Evolutionary conservation across 2,888 invertebrate genomes (phyloP).

Genomic region (Gnatocerus cornutus): DNA sequence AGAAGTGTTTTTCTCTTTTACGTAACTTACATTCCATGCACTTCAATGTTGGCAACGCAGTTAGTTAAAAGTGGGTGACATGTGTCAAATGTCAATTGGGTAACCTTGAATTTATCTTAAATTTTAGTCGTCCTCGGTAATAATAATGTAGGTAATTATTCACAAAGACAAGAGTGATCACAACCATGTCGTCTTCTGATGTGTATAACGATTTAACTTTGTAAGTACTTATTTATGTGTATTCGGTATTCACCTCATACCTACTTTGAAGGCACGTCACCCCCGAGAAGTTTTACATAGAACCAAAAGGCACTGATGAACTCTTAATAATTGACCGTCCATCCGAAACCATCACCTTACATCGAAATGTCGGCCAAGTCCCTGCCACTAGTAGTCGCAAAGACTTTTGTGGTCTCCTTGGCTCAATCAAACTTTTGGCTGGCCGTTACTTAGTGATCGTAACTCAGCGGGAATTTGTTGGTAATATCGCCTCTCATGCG

Average conservation of each 20-base stretch:
- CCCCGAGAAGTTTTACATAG: conserved; percentile 91
- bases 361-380: conserved; percentile 75
- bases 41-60: no score
- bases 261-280: conserved; percentile 81
- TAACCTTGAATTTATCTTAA: conserved; percentile 38
- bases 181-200: conserved; percentile 58
- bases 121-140: conserved; percentile 22
- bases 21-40: no score
- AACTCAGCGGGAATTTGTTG: conserved; percentile 86
- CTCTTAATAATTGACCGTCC: conserved; percentile 89
- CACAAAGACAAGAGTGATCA: not conserved
- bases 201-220: conserved; percentile 63
- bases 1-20: no score
- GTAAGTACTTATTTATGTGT: conserved; percentile 54
- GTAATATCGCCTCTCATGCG: conserved; percentile 85
- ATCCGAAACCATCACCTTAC: conserved; percentile 63
- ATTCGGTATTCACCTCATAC: not conserved
- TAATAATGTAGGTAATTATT: conserved; percentile 44
- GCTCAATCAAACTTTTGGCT: conserved; percentile 87
- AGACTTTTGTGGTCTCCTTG: conserved; percentile 90
- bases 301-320: conserved; percentile 84
- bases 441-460: conserved; percentile 93
- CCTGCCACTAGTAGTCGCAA: conserved; percentile 77
- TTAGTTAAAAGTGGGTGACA: conserved; percentile 1
- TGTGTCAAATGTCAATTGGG: conserved; percentile 32